Evolutionary conservation across 2,113 vertebrate genomes (phyloP), one percentile per base, ranked within the genome.

Genomic region (Lampris megalopsis): DNA sequence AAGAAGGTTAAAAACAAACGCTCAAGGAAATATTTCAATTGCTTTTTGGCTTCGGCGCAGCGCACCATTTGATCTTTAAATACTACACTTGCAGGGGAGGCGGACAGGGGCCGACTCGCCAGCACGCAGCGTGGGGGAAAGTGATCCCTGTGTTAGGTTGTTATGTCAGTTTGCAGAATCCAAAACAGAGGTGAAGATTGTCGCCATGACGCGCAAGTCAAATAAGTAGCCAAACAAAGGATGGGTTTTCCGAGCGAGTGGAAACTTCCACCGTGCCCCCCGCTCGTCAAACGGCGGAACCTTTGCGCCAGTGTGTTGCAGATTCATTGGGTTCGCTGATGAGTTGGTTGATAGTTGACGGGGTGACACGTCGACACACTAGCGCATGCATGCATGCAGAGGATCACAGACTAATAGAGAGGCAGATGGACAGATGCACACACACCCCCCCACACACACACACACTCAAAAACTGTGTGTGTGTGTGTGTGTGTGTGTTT

Each of bases 181-280:
- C 75, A n/a, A 67, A 71, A 60, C 37, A 59, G 60, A 35, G 2
- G 3, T 63, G 40, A 58, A 57, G 36, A 13, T 68, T 54, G 74
- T 87, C 77, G 68, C 57, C 61, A n/a, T 74, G 72, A 80, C 75
- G 80, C 84, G 53, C 77, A 41, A 48, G 73, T 54, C 75, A 65
- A 57, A 47, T 69, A 50, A 67, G 54, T 57, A 42, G 37, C 54
- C 57, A n/a, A 66, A 83, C 61, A 75, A 64, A 73, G 45, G 53
- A 73, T 63, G 63, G 47, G n/a, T 70, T 69, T 70, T 43, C 70
- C 68, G 68, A 50, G 61, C 67, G 62, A 53, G 64, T 82, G 87
- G 83, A 86, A 85, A 87, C 72, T 65, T 79, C 65, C 10, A 1
- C 63, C 11, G 61, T 68, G 63, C 8, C 8, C 60, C 54, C 59